Conservation (phyloP, 2,113 vertebrate species). For the Calcarius ornatus region DNA sequence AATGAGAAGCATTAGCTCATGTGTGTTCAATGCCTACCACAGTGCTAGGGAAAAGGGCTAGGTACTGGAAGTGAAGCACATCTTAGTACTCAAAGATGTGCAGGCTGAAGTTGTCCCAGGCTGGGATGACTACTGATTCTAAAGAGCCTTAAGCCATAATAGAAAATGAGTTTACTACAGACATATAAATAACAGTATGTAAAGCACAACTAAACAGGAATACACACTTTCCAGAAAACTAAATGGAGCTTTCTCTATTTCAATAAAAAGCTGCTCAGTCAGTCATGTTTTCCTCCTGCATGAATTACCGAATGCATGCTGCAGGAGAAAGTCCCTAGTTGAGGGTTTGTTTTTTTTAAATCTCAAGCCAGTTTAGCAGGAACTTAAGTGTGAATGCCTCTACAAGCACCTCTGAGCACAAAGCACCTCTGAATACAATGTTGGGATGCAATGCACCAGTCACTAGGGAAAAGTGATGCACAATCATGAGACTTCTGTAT, state of each 20-base stretch:
- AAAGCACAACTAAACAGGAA: background rate
- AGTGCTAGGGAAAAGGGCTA: background rate
- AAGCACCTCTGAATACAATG: background rate
- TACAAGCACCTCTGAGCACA: background rate
- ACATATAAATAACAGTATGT: background rate
- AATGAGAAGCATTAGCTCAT: background rate
- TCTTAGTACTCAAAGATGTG: background rate
- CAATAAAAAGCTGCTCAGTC: background rate
- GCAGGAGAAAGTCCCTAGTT: background rate
- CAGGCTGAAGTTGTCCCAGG: background rate
- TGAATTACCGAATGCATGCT: background rate
- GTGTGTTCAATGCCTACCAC: background rate
- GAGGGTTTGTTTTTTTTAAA: background rate
- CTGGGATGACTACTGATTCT: background rate
- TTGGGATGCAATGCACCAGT: background rate
- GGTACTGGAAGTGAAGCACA: background rate
- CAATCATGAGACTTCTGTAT: background rate
- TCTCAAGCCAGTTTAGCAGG: background rate
- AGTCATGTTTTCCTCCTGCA: background rate
- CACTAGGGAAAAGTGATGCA: background rate
- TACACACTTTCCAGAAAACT: background rate
- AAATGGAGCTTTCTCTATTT: background rate
- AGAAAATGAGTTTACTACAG: background rate
- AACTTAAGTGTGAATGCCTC: background rate
- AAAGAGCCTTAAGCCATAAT: background rate